These are phyloP conservation scores for Odontomyia ornata DNA, from an alignment of 2,888 invertebrate genomes.

Conservation along the genomic window DNA sequence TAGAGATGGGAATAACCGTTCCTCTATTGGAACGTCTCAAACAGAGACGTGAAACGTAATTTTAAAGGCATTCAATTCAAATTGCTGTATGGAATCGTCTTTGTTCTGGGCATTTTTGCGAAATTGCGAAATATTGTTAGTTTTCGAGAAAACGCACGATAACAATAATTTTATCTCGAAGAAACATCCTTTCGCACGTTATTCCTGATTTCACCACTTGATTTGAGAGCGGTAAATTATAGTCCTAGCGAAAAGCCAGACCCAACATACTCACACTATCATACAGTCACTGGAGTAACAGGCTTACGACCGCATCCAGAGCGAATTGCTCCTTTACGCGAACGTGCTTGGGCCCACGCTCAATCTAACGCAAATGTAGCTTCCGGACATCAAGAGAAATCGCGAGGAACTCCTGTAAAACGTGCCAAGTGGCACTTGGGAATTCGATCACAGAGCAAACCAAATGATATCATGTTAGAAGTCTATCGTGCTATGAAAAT, in stretches of 20 bases:
- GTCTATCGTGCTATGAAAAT: slow-evolving; percentile 99
- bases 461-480: slow-evolving; percentile 99
- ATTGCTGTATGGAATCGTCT: no score
- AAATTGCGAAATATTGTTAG: no score
- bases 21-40: no score
- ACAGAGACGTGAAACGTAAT: no score
- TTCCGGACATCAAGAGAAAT: slow-evolving; percentile 57
- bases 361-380: slow-evolving; percentile 53
- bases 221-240: no score
- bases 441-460: slow-evolving; percentile 98
- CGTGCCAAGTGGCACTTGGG: slow-evolving; percentile 99
- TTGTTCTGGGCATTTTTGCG: no score
- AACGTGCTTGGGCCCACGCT: slow-evolving; percentile 65
- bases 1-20: no score
- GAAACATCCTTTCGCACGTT: no score
- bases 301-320: slow-evolving; percentile 86
- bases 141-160: no score
- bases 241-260: slow-evolving; percentile 62
- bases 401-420: slow-evolving; percentile 80
- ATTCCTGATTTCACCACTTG: no score
- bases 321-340: slow-evolving; percentile 80
- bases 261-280: slow-evolving; percentile 21
- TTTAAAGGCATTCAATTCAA: no score
- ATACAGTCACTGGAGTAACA: slow-evolving; percentile 55
- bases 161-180: no score